Percentiles rank a stretch among this genome's conserved stretches.
Conservation (phyloP, 2,888 invertebrate genomes). For the Tridacna crocea region DNA sequence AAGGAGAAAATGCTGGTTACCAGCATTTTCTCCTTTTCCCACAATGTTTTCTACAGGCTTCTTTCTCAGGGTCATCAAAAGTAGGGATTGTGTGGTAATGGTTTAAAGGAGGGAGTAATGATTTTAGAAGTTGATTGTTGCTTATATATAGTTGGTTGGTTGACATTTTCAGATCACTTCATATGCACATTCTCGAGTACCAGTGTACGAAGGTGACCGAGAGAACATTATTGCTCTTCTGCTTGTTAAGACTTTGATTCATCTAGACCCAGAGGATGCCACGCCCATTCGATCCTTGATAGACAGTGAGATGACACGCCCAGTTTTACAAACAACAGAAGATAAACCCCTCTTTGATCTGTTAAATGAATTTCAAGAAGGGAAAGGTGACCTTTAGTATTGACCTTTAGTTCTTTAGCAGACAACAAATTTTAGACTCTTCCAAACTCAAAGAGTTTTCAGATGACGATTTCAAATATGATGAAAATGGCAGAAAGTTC, state of each 20-base stretch:
- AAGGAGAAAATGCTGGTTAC: not conserved
- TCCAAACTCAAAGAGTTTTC: no score
- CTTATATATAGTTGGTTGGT: no score
- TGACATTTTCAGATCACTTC: no score
- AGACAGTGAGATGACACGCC: conserved; percentile 63
- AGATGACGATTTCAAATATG: no score
- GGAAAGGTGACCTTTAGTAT: conserved; percentile 75
- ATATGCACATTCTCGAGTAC: conserved; percentile 80
- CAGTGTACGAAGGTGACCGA: conserved; percentile 75
- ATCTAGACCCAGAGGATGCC: conserved; percentile 77
- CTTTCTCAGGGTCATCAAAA: no score
- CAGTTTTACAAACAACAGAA: conserved; percentile 70
- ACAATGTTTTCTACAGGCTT: not conserved
- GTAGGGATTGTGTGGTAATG: no score
- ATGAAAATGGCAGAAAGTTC: no score
- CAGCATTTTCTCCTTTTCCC: not conserved
- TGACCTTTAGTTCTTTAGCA: no score
- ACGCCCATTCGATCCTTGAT: conserved; percentile 74
- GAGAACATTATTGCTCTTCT: conserved; percentile 78
- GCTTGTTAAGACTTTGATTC: conserved; percentile 81
- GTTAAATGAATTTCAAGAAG: conserved; percentile 83
- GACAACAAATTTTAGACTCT: no score
- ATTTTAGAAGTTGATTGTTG: no score
- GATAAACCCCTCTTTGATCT: conserved; percentile 81
- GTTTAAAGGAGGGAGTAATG: no score